A percentile compares a stretch with the other conserved stretches of the same genome.
These are phyloP conservation scores for Asarcornis scutulata DNA, from an alignment of 2,113 vertebrate species.

Conservation along the genomic window DNA sequence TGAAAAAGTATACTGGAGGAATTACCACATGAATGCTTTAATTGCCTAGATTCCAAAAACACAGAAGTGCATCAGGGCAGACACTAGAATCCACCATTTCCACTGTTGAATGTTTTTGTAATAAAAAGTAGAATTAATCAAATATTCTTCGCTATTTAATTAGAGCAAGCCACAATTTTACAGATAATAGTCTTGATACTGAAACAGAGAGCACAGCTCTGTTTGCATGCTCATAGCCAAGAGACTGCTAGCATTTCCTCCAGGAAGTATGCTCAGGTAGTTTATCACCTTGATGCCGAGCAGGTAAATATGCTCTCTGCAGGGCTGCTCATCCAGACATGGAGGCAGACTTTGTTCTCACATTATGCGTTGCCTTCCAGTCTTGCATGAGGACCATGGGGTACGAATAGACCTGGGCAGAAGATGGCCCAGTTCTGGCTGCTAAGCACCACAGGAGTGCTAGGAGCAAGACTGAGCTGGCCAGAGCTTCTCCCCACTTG, in stretches of 20 bases:
- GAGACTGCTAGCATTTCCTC: neutral
- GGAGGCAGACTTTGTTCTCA: neutral
- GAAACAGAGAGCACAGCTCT: neutral
- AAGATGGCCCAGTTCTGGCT: neutral
- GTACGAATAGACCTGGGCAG: neutral
- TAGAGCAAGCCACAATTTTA: neutral
- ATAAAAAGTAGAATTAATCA: slow-evolving; percentile 1
- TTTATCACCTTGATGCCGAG: neutral
- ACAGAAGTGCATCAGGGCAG: neutral
- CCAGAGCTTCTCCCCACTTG: accelerated
- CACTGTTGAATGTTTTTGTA: neutral
- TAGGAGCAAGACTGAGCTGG: neutral
- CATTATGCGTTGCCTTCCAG: neutral
- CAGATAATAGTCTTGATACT: neutral
- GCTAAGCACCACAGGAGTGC: neutral
- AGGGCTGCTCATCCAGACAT: neutral
- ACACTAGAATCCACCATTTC: slow-evolving; percentile 16
- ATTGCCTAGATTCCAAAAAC: slow-evolving; percentile 9
- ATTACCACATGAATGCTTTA: slow-evolving; percentile 22
- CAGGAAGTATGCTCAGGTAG: neutral
- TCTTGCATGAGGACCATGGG: accelerated
- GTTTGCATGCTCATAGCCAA: neutral
- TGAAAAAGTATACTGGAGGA: slow-evolving; percentile 34
- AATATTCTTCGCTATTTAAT: slow-evolving; percentile 14
- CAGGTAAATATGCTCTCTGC: neutral